Base-by-base conservation (phyloP, 2,888 invertebrate genomes). In the Cataglyphis albicans region DNA sequence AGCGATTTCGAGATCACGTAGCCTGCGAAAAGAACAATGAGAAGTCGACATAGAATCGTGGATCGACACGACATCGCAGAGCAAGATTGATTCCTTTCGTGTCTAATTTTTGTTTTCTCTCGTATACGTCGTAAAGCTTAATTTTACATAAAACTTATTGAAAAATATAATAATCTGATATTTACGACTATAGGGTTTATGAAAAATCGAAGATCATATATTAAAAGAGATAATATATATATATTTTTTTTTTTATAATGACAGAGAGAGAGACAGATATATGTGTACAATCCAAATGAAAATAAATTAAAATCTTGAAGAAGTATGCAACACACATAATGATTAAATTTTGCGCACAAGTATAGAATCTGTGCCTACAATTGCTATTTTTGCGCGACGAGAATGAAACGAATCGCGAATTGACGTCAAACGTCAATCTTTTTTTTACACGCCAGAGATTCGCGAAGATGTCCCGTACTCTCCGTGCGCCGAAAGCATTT, bases 1-100 rank as follows among this genome's bases (percentile, higher is more conserved):
- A 68, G 86, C 89, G 90, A 92, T 90, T 91, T 90, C 90, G 88
- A 91, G 90, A 92, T 92, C 89, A 91, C 90, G 89, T 90, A 89
- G 89, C 78, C 81, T 74, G 83, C 75, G 84, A 89, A 89, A 89
- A 85, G 32, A 29, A 89, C 87, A 85, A 87, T 86, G 61, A 83
- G 6, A 32, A 85, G 80, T 83, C 21, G 75, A 57, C 6, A 48
- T 35, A n/a, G 29, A 73, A 59, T 59, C 29, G 7, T 59, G 25
- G 9, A 57, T 57, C 29, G 61, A 32, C 32, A 61, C 48, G 48
- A 48, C 32, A 32, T 61, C 32, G n/a, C 21, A 10, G 10, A 21
- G 4, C 21, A 25, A 21, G 32, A 38, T 25, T 18, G 2, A 61
- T 52, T 52, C 7, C 48, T 5, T 44, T 18, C 18, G 15, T 5